A percentile compares a stretch with the other conserved stretches of the same genome.
Evolutionary conservation across 2,888 invertebrate genomes (phyloP).

Genomic region (Epicampocera succincta): DNA sequence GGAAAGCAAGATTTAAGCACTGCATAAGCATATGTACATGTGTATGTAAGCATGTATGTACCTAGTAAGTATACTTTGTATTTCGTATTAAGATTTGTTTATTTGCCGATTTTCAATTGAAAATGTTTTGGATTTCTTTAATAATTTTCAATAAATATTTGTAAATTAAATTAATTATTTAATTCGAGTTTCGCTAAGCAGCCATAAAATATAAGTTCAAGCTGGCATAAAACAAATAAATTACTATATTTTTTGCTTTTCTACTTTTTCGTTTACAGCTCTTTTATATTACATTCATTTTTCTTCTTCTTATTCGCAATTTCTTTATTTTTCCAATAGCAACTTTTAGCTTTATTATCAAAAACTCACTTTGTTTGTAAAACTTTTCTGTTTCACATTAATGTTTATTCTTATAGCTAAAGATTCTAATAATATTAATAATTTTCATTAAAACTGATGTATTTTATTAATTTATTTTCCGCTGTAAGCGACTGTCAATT

Average conservation of each 20-base stretch:
- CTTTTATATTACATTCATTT: conserved; percentile 63
- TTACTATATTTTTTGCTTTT: conserved; percentile 48
- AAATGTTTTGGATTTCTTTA: no score
- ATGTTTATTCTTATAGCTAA: conserved; percentile 63
- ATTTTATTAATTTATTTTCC: conserved; percentile 74
- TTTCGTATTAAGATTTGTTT: conserved; percentile 16
- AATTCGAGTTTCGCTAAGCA: background rate
- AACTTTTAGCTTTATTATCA: conserved; percentile 62
- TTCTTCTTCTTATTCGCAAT: conserved; percentile 69
- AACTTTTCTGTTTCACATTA: conserved; percentile 48
- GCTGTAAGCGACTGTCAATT: conserved; percentile 72
- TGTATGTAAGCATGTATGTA: no score
- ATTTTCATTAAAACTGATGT: conserved; percentile 71
- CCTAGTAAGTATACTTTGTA: background rate
- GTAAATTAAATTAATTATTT: background rate
- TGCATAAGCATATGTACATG: no score
- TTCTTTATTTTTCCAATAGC: conserved; percentile 71
- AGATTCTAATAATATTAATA: conserved; percentile 67
- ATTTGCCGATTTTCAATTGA: conserved; percentile 4
- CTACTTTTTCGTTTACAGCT: conserved; percentile 60
- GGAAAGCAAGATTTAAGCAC: no score
- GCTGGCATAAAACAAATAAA: conserved; percentile 55
- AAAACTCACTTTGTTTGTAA: conserved; percentile 67
- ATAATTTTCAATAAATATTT: no score
- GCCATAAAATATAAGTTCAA: background rate